Evolutionary conservation across 1,140 invertebrate species (phyloP).

Genomic region (Antheraea mylitta): DNA sequence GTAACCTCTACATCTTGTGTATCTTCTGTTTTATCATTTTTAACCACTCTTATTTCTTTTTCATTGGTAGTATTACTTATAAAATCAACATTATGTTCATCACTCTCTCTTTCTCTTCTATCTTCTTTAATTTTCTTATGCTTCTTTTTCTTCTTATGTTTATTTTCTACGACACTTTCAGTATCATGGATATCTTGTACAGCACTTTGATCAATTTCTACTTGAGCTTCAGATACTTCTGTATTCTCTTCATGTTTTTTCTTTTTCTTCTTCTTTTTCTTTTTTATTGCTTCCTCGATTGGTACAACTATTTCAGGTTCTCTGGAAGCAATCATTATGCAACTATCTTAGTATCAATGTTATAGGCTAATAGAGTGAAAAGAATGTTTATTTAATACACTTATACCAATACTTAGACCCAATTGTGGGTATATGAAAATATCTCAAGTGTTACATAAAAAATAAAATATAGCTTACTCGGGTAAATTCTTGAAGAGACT

Average conservation of each 20-base stretch:
- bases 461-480: constrained; percentile 44
- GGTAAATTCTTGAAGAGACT: constrained; percentile 85
- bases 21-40: neutral
- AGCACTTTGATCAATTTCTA: constrained; percentile 18
- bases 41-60: neutral
- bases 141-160: constrained; percentile 15
- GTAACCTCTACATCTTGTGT: constrained; percentile 4
- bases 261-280: constrained; percentile 59
- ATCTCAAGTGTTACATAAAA: neutral
- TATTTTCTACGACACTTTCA: neutral
- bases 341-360: too few relatives aligned
- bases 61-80: constrained; percentile 17
- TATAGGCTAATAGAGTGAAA: too few relatives aligned
- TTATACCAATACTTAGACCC: too few relatives aligned
- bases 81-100: constrained; percentile 12
- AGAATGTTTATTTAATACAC: too few relatives aligned
- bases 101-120: constrained; percentile 4
- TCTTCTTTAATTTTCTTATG: constrained; percentile 11
- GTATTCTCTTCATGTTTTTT: constrained; percentile 32
- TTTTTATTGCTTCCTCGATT: constrained; percentile 49
- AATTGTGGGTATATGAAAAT: too few relatives aligned
- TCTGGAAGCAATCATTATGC: constrained; percentile 34
- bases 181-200: constrained; percentile 14
- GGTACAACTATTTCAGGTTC: constrained; percentile 63
- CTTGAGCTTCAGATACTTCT: constrained; percentile 10